Evolutionary conservation across 37 sponge, comb jelly and placozoan genomes (phyloP).

Genomic region (Haliclona indistincta): DNA sequence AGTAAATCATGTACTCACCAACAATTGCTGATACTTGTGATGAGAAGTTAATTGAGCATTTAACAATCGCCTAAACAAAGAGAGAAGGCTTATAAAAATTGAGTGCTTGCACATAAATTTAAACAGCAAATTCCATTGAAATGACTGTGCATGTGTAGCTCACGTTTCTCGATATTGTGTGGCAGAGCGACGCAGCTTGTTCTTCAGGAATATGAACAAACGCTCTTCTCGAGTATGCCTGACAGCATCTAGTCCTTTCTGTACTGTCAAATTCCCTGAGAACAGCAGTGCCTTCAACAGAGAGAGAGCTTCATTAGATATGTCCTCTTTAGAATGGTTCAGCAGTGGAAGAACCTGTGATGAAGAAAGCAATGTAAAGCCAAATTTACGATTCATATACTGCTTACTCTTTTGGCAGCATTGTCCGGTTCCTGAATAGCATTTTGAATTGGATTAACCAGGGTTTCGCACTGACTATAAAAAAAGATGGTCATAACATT

Average conservation of each 20-base stretch:
- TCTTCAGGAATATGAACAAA: conserved; percentile 23
- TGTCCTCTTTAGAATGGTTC: conserved; percentile 38
- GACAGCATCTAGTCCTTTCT: conserved; percentile 9
- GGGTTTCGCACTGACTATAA: neutral
- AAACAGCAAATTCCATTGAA: neutral
- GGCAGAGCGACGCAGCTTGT: conserved; percentile 5
- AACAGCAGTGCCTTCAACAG: conserved; percentile 35
- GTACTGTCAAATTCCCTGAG: conserved; percentile 29
- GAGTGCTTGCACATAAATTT: neutral
- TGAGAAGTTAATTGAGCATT: neutral
- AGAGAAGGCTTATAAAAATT: too few relatives aligned
- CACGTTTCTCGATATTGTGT: conserved; percentile 26
- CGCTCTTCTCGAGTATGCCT: conserved; percentile 32
- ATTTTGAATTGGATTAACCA: conserved; percentile 44
- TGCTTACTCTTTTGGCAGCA: conserved; percentile 19
- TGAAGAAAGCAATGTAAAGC: neutral
- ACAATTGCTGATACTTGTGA: too few relatives aligned
- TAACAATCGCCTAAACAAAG: neutral
- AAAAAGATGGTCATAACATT: neutral
- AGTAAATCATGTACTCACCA: too few relatives aligned
- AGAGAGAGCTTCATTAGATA: conserved; percentile 42
- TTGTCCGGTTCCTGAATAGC: conserved; percentile 40
- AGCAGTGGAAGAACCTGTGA: conserved; percentile 47
- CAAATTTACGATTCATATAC: neutral
- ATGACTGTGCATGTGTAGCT: neutral